phyloP scores from a whole-genome alignment of 2,797 vertebrate genomes.

The Parauchenoglanis ngamensis region DNA sequence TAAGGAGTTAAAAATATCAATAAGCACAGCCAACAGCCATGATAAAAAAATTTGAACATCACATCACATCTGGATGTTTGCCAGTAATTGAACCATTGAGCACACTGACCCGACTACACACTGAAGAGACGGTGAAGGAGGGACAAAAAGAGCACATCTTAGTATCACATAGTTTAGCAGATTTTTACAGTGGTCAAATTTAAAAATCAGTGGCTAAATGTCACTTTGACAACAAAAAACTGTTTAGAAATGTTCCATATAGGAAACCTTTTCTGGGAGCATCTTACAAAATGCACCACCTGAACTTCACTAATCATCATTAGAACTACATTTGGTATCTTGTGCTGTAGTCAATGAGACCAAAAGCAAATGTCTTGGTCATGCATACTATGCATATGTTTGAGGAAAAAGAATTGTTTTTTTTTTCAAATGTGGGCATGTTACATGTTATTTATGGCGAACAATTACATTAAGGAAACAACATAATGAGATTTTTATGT shows the following conservation, averaged over 20 bases:
- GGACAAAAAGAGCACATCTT: not conserved
- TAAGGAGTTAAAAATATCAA: not conserved
- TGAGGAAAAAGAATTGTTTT: not conserved
- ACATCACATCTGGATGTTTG: not conserved
- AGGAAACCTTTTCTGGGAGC: not conserved
- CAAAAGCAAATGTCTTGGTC: not conserved
- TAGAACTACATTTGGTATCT: not conserved
- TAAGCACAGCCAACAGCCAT: not conserved
- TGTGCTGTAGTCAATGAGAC: not conserved
- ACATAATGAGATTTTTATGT: not conserved
- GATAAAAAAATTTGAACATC: not conserved
- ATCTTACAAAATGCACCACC: not conserved
- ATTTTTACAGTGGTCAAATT: not conserved
- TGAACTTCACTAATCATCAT: not conserved
- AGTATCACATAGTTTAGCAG: not conserved
- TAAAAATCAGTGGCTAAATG: not conserved
- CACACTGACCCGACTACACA: not conserved
- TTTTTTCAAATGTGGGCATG: not conserved
- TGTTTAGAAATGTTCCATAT: too few relatives aligned
- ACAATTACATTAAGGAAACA: not conserved
- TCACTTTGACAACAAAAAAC: not conserved
- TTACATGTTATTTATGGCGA: not conserved
- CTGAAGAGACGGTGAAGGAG: not conserved
- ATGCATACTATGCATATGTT: not conserved
- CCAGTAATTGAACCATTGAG: not conserved